Base-by-base conservation (phyloP, 2,888 invertebrate species). In the Anorthoa munda region DNA sequence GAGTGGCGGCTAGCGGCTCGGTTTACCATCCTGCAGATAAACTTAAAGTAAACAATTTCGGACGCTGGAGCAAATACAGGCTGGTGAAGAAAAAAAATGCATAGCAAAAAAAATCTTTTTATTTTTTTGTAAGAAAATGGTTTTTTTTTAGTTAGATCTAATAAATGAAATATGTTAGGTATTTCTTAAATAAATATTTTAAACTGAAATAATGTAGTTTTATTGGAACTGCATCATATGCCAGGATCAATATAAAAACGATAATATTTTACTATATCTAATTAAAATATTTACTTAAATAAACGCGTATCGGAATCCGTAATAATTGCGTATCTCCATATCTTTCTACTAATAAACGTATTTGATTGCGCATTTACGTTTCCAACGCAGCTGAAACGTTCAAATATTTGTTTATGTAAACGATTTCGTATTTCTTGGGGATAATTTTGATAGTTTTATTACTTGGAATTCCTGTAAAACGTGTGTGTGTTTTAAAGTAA, bases 21-120 rank as follows among this genome's bases (percentile, higher is more conserved):
- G 77, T 84, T 88, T 83, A 87, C 87, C 78, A 75, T 76, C 87
- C 72, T 77, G 82, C 76, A 87, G 85, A 88, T 86, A 87, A 78
- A 80, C 75, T 72, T 85, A 82, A 77, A 75, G 85, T 88, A 88
- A 88, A 88, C 88, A 88, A 84, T 85, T 87, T 88, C 64, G 85
- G 75, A 80, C 72, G 71, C 51, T 77, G 58, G 12, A 48, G 60
- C 48, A 60, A 12, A 39, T 82, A 88, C 80, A 88, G 88, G 78
- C 0, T 76, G 89, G 46, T 79, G 23, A 2, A 48, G 64, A 53
- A 60, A 39, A 18, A 17, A 7, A 17, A 17, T 21, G 17, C 13
- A 21, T 5, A 15, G 4, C 18, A 56, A 11, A 55, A 55, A 39
- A 51, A 0, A 17, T 9, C 2, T 51, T 9, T 11, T 51, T n/a